phyloP scores from a whole-genome alignment of 2,113 vertebrate genomes.

The Anhinga rufa region DNA sequence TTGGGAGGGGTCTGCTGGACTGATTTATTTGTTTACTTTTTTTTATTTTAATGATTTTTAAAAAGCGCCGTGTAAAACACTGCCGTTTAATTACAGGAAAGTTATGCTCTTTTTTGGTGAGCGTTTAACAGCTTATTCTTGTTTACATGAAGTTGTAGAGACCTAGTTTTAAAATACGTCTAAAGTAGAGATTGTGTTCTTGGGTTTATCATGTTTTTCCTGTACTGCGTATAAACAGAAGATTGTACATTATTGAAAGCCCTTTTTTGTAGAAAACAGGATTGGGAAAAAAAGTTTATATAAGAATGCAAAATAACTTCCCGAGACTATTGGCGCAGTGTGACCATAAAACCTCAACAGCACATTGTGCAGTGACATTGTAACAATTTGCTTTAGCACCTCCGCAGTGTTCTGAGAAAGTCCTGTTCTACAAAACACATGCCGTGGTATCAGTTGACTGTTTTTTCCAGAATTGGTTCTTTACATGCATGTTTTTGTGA shows the following conservation, averaged over 20 bases:
- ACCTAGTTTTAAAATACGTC: slow-evolving; percentile 50
- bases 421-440: not conserved
- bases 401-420: not conserved
- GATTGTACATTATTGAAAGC: slow-evolving; percentile 57
- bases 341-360: slow-evolving; percentile 59
- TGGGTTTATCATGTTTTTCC: slow-evolving; percentile 68
- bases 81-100: slow-evolving; percentile 71
- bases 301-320: slow-evolving; percentile 63
- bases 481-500: slow-evolving; percentile 7
- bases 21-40: slow-evolving; percentile 69
- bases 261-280: slow-evolving; percentile 48
- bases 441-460: not conserved
- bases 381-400: slow-evolving; percentile 47
- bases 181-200: slow-evolving; percentile 44
- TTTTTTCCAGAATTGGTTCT: not conserved
- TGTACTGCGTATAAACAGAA: slow-evolving; percentile 52
- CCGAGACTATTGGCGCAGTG: slow-evolving; percentile 42
- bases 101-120: slow-evolving; percentile 18
- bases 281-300: slow-evolving; percentile 29
- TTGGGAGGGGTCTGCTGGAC: slow-evolving; percentile 58
- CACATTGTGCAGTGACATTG: slow-evolving; percentile 23
- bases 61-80: slow-evolving; percentile 63
- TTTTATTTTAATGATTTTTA: slow-evolving; percentile 61
- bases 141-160: slow-evolving; percentile 51
- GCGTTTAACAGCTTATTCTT: slow-evolving; percentile 55